Percentiles rank a stretch among this genome's conserved stretches.
Conservation (phyloP, 1,140 invertebrate species). For the Diuraphis noxia region DNA sequence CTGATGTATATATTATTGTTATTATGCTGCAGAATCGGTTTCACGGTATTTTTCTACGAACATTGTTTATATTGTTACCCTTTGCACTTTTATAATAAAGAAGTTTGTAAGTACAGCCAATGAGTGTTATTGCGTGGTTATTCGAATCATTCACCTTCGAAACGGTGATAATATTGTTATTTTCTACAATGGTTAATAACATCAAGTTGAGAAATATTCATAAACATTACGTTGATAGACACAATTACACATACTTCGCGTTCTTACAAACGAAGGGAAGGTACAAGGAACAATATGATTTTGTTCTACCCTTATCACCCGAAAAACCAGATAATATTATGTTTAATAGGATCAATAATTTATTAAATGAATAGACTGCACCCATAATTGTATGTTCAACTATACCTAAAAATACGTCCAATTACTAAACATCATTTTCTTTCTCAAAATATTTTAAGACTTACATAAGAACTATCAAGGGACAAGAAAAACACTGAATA, state of each 20-base stretch:
- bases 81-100: neutral
- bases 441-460: neutral
- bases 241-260: neutral
- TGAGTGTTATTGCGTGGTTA: neutral
- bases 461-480: neutral
- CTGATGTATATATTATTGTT: neutral
- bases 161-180: neutral
- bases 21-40: neutral
- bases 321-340: neutral
- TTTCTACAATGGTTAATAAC: neutral
- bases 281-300: neutral
- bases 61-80: neutral
- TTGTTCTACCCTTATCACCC: neutral
- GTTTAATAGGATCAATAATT: neutral
- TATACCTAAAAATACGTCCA: neutral
- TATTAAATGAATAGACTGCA: neutral
- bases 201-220: neutral
- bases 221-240: neutral
- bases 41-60: neutral
- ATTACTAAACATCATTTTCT: neutral
- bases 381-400: neutral
- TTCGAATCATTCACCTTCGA: neutral
- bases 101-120: neutral
- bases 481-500: neutral
- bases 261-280: neutral